phyloP scores from a whole-genome alignment of 1,140 invertebrate species.

The Drosophila tsacasi region DNA sequence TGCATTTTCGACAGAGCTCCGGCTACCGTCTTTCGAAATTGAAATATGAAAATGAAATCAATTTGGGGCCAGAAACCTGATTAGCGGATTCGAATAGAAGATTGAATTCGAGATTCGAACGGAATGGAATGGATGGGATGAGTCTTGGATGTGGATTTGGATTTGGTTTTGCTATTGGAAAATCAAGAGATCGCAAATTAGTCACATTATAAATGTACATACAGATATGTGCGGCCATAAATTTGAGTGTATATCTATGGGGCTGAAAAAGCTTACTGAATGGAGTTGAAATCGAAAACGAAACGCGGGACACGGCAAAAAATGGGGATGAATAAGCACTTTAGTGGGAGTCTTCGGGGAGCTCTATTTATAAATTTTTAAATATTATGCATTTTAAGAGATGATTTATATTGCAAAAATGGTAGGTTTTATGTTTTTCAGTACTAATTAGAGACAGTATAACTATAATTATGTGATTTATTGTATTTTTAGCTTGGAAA shows the following conservation, averaged over 20 bases:
- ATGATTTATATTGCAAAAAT: background rate
- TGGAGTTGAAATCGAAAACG: slow-evolving; percentile 59
- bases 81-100: slow-evolving; percentile 56
- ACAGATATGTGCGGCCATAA: slow-evolving; percentile 67
- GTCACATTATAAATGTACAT: slow-evolving; percentile 78
- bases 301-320: slow-evolving; percentile 14
- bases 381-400: background rate
- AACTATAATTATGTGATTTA: background rate
- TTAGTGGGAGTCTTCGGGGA: background rate
- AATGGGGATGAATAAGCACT: background rate
- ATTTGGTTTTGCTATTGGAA: slow-evolving; percentile 23
- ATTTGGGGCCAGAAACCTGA: slow-evolving; percentile 74
- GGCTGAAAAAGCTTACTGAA: slow-evolving; percentile 61
- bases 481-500: background rate
- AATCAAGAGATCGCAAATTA: slow-evolving; percentile 66
- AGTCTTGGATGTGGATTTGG: slow-evolving; percentile 2
- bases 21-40: slow-evolving; percentile 72
- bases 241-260: slow-evolving; percentile 56
- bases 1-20: slow-evolving; percentile 74
- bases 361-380: background rate
- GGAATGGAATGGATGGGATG: slow-evolving; percentile 20
- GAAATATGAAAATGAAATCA: slow-evolving; percentile 84
- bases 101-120: slow-evolving; percentile 22
- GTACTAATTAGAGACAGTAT: background rate
- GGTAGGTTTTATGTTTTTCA: too few relatives aligned